Conservation (phyloP, 2,888 invertebrate genomes). For the Spisula solida region DNA sequence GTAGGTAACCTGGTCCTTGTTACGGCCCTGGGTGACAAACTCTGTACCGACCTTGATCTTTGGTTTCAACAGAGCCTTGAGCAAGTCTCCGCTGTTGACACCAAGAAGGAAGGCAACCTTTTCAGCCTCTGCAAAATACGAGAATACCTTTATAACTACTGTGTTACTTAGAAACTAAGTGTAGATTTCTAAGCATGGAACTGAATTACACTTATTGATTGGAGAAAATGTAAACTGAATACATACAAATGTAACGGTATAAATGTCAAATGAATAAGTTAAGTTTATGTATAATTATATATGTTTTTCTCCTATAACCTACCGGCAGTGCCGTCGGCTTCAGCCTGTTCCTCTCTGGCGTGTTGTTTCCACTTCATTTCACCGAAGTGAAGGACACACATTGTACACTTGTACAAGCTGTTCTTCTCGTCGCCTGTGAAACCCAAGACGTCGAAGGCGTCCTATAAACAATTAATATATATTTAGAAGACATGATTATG, state of each 20-base stretch:
- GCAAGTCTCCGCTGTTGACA: conserved; percentile 94
- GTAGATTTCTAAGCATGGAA: too few species aligned
- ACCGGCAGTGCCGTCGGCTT: conserved; percentile 87
- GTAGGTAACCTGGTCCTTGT: conserved; percentile 91
- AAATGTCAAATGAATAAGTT: not conserved
- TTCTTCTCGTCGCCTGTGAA: conserved; percentile 97
- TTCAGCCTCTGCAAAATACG: conserved; percentile 91
- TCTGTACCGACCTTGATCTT: conserved; percentile 99
- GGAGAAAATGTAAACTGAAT: too few species aligned
- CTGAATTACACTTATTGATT: too few species aligned
- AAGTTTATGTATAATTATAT: not conserved
- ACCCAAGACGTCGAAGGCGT: conserved; percentile 99
- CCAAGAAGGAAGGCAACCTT: conserved; percentile 97
- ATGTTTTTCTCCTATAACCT: conserved; percentile 24
- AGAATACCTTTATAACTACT: too few species aligned
- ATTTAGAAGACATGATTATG: too few species aligned
- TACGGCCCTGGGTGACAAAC: conserved; percentile 99
- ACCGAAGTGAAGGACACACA: conserved; percentile 99
- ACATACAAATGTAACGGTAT: not conserved
- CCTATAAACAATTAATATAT: conserved; percentile 89
- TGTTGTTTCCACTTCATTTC: conserved; percentile 99
- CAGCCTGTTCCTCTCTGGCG: conserved; percentile 98
- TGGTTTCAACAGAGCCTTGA: conserved; percentile 94
- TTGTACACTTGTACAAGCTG: conserved; percentile 98
- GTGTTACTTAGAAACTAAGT: too few species aligned